Conservation (phyloP, 2,797 vertebrate genomes). For the Cephalopachus bancanus region DNA sequence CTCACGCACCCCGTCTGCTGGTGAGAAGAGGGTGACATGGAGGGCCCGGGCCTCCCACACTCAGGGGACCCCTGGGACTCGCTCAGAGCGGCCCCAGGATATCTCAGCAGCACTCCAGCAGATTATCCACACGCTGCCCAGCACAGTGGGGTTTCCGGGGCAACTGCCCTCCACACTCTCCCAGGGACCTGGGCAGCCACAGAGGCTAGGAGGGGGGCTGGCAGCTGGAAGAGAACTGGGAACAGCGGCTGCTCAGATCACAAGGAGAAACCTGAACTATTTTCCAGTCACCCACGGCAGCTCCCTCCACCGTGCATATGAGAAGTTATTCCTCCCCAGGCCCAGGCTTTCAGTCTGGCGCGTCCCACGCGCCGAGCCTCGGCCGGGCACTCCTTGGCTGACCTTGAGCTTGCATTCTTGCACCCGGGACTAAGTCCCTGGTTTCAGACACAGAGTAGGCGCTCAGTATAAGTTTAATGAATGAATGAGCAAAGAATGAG, state of each 20-base stretch:
- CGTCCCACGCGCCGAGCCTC: neutral
- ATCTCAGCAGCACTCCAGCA: neutral
- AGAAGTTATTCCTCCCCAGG: fast-evolving
- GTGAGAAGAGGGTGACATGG: neutral
- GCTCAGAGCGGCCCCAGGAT: neutral
- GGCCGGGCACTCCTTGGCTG: fast-evolving
- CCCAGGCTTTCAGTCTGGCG: fast-evolving
- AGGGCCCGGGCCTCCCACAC: neutral
- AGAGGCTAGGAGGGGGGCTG: neutral
- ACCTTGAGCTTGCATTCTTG: neutral
- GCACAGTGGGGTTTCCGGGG: no score
- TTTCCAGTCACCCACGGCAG: fast-evolving
- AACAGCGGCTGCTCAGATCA: neutral
- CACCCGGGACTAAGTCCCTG: neutral
- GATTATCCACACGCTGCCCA: fast-evolving
- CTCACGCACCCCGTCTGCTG: neutral
- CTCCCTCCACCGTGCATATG: fast-evolving
- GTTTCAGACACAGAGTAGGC: neutral
- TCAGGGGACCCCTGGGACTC: neutral
- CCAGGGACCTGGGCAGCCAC: neutral
- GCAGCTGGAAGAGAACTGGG: neutral
- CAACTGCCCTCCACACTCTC: neutral
- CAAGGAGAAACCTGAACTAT: fast-evolving
- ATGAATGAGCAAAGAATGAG: neutral
- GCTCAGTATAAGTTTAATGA: fast-evolving